Percentiles rank a stretch among this genome's conserved stretches.
Conservation (phyloP, 2,888 invertebrate genomes). For the Allolobophora icterica region DNA sequence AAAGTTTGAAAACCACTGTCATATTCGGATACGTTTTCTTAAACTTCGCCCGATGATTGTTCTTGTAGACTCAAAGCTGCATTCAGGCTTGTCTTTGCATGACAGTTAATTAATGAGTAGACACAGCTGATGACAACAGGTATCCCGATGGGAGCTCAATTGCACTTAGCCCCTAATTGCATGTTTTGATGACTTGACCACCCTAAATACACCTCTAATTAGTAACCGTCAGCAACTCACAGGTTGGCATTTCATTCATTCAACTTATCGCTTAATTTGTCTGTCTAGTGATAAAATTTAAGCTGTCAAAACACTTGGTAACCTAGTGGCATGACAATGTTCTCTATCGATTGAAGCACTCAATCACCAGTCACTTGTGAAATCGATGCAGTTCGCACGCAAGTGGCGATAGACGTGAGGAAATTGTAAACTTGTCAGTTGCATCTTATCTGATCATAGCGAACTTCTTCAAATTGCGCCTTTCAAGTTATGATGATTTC, state of each 20-base stretch:
- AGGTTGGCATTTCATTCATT: neutral
- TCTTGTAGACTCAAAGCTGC: neutral
- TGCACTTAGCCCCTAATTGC: neutral
- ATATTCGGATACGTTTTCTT: neutral
- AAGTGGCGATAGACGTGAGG: neutral
- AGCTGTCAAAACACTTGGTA: neutral
- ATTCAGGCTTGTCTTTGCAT: neutral
- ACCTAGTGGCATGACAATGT: neutral
- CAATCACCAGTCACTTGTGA: neutral
- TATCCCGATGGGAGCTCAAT: neutral
- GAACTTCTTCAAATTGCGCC: too few relatives aligned
- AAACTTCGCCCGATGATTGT: neutral
- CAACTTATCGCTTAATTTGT: neutral
- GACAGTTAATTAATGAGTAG: neutral
- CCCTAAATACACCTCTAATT: neutral
- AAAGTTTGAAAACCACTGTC: too few relatives aligned
- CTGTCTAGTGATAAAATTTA: neutral
- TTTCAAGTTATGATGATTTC: too few relatives aligned
- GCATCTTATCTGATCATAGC: too few relatives aligned
- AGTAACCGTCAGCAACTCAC: neutral
- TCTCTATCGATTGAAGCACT: neutral
- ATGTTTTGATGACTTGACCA: neutral
- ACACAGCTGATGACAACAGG: neutral
- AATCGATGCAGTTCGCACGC: neutral
- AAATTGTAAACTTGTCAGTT: too few relatives aligned